Percentiles rank a stretch among this genome's conserved stretches.
Conservation (phyloP, 2,797 vertebrate genomes). For the Ctenopoma kingsleyae region DNA sequence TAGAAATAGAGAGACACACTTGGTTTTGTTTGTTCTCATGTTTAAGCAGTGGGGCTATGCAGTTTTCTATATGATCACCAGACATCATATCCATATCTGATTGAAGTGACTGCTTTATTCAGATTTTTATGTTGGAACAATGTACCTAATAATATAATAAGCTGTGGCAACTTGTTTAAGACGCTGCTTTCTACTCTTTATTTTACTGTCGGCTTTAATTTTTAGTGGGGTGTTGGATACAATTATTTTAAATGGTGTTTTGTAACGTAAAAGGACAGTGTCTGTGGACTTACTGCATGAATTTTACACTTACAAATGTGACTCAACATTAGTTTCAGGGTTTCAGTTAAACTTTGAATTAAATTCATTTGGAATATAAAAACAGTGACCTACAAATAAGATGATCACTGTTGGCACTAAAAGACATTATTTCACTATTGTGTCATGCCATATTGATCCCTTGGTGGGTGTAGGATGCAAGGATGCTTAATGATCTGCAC, state of each 20-base stretch:
- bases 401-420: too few relatives aligned
- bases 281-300: not conserved
- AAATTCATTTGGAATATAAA: too few relatives aligned
- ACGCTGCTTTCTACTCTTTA: not conserved
- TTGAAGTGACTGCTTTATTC: not conserved
- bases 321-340: too few relatives aligned
- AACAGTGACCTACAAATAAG: too few relatives aligned
- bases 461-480: too few relatives aligned
- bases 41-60: not conserved
- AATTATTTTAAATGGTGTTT: not conserved
- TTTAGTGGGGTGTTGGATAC: not conserved
- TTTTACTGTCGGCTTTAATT: not conserved
- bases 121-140: not conserved
- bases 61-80: not conserved
- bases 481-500: not conserved
- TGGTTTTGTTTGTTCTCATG: not conserved
- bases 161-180: not conserved
- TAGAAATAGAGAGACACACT: constrained; percentile 29
- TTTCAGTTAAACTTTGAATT: too few relatives aligned
- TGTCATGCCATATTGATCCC: too few relatives aligned
- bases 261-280: not conserved
- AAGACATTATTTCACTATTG: too few relatives aligned
- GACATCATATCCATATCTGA: not conserved
- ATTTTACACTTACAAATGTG: too few relatives aligned
- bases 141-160: too few relatives aligned